Percentiles rank a stretch among this genome's conserved stretches.
Evolutionary conservation across 2,113 vertebrate species (phyloP).

Genomic region (Paracanthobrama guichenoti): DNA sequence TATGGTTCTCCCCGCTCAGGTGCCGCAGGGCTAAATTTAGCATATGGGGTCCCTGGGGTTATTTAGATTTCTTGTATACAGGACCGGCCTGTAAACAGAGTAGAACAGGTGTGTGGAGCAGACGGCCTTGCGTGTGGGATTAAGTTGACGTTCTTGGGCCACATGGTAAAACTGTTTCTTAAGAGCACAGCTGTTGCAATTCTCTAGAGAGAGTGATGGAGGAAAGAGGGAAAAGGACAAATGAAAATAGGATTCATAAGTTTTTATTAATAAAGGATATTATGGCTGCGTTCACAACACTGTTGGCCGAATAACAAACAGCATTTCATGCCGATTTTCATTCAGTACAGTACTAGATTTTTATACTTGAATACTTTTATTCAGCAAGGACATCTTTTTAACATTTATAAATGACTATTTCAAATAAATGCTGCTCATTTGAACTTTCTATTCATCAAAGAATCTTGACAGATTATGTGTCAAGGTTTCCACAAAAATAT

Average conservation of each 20-base stretch:
- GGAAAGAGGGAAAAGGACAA: conserved; percentile 15
- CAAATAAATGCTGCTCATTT: not conserved
- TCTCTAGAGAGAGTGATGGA: conserved; percentile 23
- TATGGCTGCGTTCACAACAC: not conserved
- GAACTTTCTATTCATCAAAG: not conserved
- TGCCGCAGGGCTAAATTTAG: conserved; percentile 69
- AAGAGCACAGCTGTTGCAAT: conserved; percentile 62
- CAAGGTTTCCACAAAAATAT: not conserved
- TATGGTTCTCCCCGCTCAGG: conserved; percentile 44
- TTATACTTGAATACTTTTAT: not conserved
- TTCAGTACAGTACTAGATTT: not conserved
- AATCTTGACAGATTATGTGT: not conserved
- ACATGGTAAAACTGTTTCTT: conserved; percentile 59
- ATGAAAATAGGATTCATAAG: not conserved
- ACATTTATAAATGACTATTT: too few relatives aligned
- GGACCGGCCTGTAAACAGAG: not conserved
- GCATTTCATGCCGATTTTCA: not conserved
- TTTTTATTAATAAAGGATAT: not conserved
- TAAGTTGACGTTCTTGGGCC: conserved; percentile 47
- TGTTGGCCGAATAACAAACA: not conserved
- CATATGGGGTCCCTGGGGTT: conserved; percentile 43
- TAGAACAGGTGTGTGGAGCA: conserved; percentile 60
- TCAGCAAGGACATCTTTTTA: not conserved
- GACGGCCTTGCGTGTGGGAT: conserved; percentile 59
- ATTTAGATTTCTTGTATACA: conserved; percentile 25